Conservation (phyloP, 2,888 invertebrate genomes). For the Nomada hirtipes region DNA sequence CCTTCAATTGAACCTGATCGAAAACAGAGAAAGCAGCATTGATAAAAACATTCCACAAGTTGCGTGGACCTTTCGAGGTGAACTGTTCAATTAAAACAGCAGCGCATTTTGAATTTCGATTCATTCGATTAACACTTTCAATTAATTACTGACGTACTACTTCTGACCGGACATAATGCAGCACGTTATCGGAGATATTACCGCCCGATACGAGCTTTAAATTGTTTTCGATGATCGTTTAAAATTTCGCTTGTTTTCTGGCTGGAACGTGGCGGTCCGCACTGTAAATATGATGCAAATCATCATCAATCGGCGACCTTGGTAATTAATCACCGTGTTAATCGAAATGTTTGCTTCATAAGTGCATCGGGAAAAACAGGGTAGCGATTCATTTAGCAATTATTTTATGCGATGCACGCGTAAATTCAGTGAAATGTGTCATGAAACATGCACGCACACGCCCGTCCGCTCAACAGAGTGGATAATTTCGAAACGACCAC, state of each 20-base stretch:
- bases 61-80: background rate
- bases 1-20: too few species aligned
- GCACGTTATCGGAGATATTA: constrained; percentile 56
- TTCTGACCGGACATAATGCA: constrained; percentile 51
- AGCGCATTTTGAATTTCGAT: constrained; percentile 42
- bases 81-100: constrained; percentile 35
- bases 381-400: constrained; percentile 73
- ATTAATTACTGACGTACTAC: constrained; percentile 55
- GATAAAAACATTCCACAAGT: background rate
- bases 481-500: constrained; percentile 60
- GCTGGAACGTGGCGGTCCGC: constrained; percentile 21
- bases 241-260: constrained; percentile 57
- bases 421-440: constrained; percentile 59
- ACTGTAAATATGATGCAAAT: constrained; percentile 62
- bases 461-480: constrained; percentile 52
- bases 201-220: constrained; percentile 41
- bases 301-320: constrained; percentile 67
- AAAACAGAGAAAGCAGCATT: too few species aligned
- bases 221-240: constrained; percentile 60
- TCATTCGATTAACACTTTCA: constrained; percentile 54
- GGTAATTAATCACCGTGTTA: constrained; percentile 72
- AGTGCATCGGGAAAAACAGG: constrained; percentile 70
- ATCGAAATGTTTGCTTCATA: constrained; percentile 73
- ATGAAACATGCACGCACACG: constrained; percentile 35
- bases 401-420: constrained; percentile 69